Base-by-base conservation (phyloP, 2,888 invertebrate genomes). In the Melinopterus prodromus region DNA sequence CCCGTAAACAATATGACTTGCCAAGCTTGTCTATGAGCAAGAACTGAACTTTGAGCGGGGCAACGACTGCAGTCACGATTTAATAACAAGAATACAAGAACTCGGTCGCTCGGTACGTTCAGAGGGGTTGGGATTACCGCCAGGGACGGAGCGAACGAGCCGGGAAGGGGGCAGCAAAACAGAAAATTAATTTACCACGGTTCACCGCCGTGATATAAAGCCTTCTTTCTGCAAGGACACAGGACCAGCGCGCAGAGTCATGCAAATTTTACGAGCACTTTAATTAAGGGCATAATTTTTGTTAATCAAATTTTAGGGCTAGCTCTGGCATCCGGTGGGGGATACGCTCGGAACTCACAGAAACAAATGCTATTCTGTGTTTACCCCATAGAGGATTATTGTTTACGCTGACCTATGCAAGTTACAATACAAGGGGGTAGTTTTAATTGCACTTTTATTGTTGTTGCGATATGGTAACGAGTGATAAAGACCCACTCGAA, bases 181-280 rank as follows among this genome's bases (percentile, higher is more conserved):
- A 53, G 53, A 53, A 53, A 53, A 53, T 53, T 53, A 53, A 53
- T 53, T 53, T 53, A 53, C 53, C 53, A 53, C 53, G 53, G 53
- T 53, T 53, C 9, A 12, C 53, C 53, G 53, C 53, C 53, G 53
- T 53, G 53, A 53, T 53, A 53, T 53, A 53, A 53, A 53, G 53
- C 53, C 53, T 53, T 53, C 53, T 53, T 53, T 53, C 53, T 53
- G 12, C 53, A 12, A 53, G 53, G 53, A 53, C 53, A 53, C 53
- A 71, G 74, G 35, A 36, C 74, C 36, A 36, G 74, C n/a, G n/a
- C n/a, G 71, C n/a, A 26, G 74, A 37, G n/a, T 74, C 74, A 74
- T 74, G 74, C 74, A 74, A 74, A 74, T 74, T 74, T 74, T 74
- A 74, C 74, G 74, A 74, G 74, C 74, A 74, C 74, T 74, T 74